Conservation (phyloP, 2,888 invertebrate genomes). For the Melanostoma mellinum region DNA sequence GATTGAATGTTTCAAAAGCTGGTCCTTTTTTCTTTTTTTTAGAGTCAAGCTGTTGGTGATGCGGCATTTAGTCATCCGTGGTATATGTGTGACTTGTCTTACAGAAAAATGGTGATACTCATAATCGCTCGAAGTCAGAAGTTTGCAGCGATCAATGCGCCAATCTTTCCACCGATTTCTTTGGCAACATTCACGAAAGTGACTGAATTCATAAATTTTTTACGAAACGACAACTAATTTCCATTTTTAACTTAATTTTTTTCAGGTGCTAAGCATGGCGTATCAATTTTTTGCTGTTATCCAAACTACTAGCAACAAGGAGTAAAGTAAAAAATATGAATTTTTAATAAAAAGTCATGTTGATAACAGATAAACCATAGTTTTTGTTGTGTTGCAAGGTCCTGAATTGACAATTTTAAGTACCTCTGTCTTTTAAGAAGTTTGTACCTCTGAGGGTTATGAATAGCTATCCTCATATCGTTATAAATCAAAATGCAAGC, state of each 20-base stretch:
- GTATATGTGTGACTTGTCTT: constrained; percentile 74
- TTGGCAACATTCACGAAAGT: constrained; percentile 78
- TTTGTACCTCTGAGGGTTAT: no score
- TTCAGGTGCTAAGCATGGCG: constrained; percentile 77
- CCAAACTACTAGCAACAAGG: constrained; percentile 61
- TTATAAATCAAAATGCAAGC: no score
- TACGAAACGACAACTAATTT: neutral
- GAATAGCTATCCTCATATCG: no score
- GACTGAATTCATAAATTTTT: neutral
- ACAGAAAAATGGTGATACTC: constrained; percentile 76
- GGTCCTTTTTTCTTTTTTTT: neutral
- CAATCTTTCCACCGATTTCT: constrained; percentile 79
- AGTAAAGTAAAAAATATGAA: neutral
- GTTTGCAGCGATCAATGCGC: constrained; percentile 77
- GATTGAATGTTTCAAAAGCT: no score
- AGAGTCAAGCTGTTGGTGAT: constrained; percentile 77
- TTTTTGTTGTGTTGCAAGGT: no score
- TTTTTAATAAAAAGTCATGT: neutral
- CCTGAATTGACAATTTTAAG: no score
- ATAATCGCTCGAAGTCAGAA: constrained; percentile 78
- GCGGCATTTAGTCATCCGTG: constrained; percentile 78
- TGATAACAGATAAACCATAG: no score
- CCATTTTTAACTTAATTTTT: neutral
- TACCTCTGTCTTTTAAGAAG: no score
- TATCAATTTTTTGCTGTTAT: constrained; percentile 78